Conservation (phyloP, 2,888 invertebrate species). For the Sipha maydis region DNA sequence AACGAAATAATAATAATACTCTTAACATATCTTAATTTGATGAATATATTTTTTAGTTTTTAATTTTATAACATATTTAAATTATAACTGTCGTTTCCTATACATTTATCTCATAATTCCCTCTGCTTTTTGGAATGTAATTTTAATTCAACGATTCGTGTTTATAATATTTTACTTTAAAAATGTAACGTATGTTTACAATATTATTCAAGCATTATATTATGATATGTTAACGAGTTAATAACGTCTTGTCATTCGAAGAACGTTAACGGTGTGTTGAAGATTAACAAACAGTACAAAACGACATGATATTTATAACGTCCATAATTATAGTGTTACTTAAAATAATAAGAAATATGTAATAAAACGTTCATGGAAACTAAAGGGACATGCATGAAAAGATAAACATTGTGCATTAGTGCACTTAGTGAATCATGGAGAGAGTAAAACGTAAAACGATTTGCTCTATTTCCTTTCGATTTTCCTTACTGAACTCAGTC, state of each 20-base stretch:
- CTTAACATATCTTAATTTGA: not conserved
- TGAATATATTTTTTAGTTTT: not conserved
- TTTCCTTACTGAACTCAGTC: conserved; percentile 39
- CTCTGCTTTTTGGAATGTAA: not conserved
- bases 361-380: not conserved
- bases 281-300: not conserved
- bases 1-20: not conserved
- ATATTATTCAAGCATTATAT: not conserved
- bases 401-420: not conserved
- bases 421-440: conserved; percentile 11
- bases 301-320: not conserved
- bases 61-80: not conserved
- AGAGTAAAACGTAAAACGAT: conserved; percentile 58
- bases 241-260: not conserved
- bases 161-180: not conserved
- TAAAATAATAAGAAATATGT: not conserved
- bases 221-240: not conserved
- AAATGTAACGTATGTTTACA: not conserved
- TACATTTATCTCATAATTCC: not conserved
- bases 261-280: not conserved
- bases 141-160: not conserved
- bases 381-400: conserved; percentile 14
- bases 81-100: not conserved
- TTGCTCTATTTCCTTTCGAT: conserved; percentile 60
- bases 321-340: not conserved